phyloP scores from a whole-genome alignment of 2,888 invertebrate species.

The Sinohyriopsis cumingii region DNA sequence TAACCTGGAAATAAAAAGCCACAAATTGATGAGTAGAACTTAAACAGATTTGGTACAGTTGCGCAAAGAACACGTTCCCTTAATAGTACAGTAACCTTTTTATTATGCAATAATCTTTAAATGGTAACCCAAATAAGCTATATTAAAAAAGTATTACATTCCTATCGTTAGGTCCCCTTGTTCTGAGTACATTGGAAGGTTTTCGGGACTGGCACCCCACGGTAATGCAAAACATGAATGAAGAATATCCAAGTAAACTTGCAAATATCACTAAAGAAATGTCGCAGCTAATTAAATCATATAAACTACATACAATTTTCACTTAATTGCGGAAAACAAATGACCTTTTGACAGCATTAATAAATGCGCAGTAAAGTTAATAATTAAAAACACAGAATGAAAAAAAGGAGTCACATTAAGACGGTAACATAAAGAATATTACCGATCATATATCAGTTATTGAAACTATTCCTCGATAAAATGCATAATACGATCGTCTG shows the following conservation, averaged over 20 bases:
- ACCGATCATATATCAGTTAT: constrained; percentile 3
- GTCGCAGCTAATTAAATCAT: constrained; percentile 1
- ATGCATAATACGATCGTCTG: not conserved
- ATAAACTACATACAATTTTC: constrained; percentile 9
- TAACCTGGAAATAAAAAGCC: too few species aligned
- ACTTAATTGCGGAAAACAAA: constrained; percentile 1
- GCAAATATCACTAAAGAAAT: constrained; percentile 10
- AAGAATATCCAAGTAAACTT: constrained; percentile 14
- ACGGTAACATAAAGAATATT: not conserved
- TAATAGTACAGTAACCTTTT: too few species aligned
- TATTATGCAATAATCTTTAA: too few species aligned
- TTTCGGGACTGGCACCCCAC: constrained; percentile 20
- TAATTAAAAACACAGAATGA: constrained; percentile 2
- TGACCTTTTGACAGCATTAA: constrained; percentile 7
- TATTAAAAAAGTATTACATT: too few species aligned
- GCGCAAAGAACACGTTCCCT: too few species aligned
- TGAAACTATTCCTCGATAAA: constrained; percentile 1
- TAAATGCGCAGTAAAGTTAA: not conserved
- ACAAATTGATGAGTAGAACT: too few species aligned
- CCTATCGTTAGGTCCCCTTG: too few species aligned
- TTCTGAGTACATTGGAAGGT: constrained; percentile 23
- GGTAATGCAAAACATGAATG: constrained; percentile 6
- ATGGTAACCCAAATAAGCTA: too few species aligned
- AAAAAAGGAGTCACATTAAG: not conserved
- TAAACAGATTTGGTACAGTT: too few species aligned